Evolutionary conservation across 2,797 vertebrate species (phyloP).

Genomic region (Chaenodraco wilsoni): DNA sequence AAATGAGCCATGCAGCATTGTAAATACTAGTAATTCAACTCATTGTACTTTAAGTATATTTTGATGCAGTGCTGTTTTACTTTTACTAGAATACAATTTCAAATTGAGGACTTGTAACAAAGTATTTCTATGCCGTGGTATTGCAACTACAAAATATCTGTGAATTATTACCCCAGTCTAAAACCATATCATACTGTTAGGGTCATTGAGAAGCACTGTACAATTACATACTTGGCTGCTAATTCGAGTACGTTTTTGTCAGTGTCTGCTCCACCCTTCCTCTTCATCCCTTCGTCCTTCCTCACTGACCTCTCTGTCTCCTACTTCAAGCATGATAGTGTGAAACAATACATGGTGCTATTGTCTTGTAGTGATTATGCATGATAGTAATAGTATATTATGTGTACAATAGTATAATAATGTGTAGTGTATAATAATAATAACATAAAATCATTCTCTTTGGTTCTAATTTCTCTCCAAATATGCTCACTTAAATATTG

Average conservation of each 20-base stretch:
- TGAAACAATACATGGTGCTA: slow-evolving; percentile 18
- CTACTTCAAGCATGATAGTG: not conserved
- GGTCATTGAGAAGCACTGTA: not conserved
- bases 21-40: no score
- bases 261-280: slow-evolving; percentile 56
- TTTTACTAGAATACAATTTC: no score
- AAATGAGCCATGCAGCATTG: no score
- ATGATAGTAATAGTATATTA: no score
- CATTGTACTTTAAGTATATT: no score
- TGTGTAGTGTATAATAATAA: no score
- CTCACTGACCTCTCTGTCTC: slow-evolving; percentile 41
- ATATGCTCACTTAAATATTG: not conserved
- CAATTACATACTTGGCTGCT: slow-evolving; percentile 33
- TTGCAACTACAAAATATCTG: not conserved
- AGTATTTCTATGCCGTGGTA: not conserved
- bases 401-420: no score
- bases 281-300: slow-evolving; percentile 59
- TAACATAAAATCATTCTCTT: no score
- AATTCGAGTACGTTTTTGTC: slow-evolving; percentile 41
- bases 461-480: no score
- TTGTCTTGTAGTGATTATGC: not conserved
- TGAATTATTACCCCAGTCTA: not conserved
- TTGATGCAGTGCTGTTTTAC: no score
- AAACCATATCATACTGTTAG: not conserved
- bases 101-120: not conserved